Evolutionary conservation across 2,113 vertebrate species (phyloP).

Genomic region (Nothobranchius kuhntae): DNA sequence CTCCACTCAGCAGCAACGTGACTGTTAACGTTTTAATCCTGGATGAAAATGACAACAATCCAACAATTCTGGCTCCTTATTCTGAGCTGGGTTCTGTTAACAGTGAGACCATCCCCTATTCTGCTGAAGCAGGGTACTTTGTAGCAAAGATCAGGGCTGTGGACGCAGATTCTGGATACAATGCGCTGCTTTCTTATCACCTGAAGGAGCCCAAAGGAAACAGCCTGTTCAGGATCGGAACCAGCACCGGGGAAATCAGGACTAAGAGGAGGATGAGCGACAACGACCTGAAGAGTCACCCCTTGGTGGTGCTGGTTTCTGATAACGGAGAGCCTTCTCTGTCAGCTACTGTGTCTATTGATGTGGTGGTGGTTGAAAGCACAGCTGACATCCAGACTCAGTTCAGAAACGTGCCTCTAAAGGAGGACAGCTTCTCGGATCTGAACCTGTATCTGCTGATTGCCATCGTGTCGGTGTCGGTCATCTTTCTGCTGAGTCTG

Average conservation of each 20-base stretch:
- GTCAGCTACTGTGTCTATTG: conserved; percentile 31
- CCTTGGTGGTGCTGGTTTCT: conserved; percentile 43
- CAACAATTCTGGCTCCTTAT: conserved; percentile 51
- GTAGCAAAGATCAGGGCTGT: conserved; percentile 80
- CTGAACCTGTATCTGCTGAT: conserved; percentile 1
- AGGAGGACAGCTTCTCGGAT: conserved; percentile 9
- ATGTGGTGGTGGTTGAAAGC: conserved; percentile 71
- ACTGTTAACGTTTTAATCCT: conserved; percentile 80
- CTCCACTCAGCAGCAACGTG: conserved; percentile 76
- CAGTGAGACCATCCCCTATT: conserved; percentile 74
- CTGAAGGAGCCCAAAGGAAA: conserved; percentile 56
- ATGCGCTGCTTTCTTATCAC: conserved; percentile 65
- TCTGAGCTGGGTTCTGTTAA: conserved; percentile 60
- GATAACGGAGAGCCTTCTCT: conserved; percentile 47
- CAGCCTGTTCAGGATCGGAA: conserved; percentile 55
- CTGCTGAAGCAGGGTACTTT: conserved; percentile 79
- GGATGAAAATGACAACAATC: conserved; percentile 67
- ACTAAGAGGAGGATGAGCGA: conserved; percentile 53
- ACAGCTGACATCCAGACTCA: conserved; percentile 75
- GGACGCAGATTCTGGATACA: conserved; percentile 60
- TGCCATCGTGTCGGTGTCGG: background rate
- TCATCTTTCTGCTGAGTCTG: conserved; percentile 10
- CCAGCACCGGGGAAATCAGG: conserved; percentile 47
- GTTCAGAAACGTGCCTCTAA: conserved; percentile 74
- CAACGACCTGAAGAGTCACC: conserved; percentile 48